These are phyloP conservation scores for Indri indri DNA, from an alignment of 2,113 vertebrate genomes.

Conservation along the genomic window DNA sequence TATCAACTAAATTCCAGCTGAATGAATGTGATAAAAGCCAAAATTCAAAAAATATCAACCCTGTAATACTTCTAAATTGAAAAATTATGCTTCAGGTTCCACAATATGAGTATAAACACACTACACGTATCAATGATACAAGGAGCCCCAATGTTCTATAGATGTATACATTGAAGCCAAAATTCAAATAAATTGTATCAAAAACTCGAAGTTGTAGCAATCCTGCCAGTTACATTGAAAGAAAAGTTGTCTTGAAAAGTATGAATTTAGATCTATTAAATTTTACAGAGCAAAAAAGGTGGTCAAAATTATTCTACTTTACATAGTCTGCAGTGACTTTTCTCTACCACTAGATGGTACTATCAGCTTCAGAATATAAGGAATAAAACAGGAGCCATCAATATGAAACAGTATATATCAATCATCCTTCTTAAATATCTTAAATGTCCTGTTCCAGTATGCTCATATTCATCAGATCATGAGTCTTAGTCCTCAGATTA, in stretches of 20 bases:
- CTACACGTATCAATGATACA: not conserved
- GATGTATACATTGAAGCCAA: not conserved
- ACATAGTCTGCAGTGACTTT: slow-evolving; percentile 19
- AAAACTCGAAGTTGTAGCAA: slow-evolving; percentile 30
- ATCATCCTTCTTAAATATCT: slow-evolving; percentile 26
- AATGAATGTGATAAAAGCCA: slow-evolving; percentile 26
- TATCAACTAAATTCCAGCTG: slow-evolving; percentile 25
- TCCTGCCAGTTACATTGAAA: not conserved
- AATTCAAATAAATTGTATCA: not conserved
- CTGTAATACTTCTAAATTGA: not conserved
- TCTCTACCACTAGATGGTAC: slow-evolving; percentile 69
- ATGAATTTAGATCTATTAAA: slow-evolving; percentile 38
- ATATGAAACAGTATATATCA: slow-evolving; percentile 18
- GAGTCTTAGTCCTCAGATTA: slow-evolving; percentile 21
- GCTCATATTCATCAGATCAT: slow-evolving; percentile 24
- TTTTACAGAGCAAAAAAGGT: slow-evolving; percentile 33
- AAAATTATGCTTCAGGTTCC: slow-evolving; percentile 33
- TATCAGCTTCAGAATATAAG: slow-evolving; percentile 27
- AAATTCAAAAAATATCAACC: slow-evolving; percentile 27
- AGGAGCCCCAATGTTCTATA: not conserved
- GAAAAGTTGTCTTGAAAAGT: slow-evolving; percentile 30
- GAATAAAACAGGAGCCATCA: not conserved
- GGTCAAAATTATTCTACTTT: slow-evolving; percentile 43
- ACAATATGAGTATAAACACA: slow-evolving; percentile 9
- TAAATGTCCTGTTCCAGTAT: not conserved